Base-by-base conservation (phyloP, 2,113 vertebrate species). In the Macquaria ambigua region DNA sequence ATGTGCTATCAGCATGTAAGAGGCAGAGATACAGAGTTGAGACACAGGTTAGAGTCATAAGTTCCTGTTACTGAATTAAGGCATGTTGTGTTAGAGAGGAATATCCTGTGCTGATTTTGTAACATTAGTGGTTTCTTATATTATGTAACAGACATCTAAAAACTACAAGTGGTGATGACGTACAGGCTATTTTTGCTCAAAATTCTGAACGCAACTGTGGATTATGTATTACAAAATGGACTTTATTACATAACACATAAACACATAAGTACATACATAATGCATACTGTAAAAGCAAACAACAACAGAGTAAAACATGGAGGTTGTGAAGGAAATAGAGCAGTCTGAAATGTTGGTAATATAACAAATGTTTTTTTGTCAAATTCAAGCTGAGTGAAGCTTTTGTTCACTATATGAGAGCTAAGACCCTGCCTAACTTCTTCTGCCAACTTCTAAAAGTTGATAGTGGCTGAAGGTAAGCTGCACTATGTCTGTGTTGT, bases 201-300 rank as follows among this genome's bases (percentile, higher is more conserved):
- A 41, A 14, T n/a, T 69, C 48, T 56, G 14, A 56, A 55, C 20
- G 16, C 25, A 63, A 14, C 58, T 37, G 14, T 50, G 28, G 43
- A 68, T 59, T 11, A 39, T 52, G 0, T n/a, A 77, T 70, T 5
- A 74, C 14, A 86, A 83, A 80, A 59, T 63, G 77, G 1, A 46
- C 9, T 87, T 88, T 75, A 86, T 81, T 83, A 14, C 34, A 74
- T 21, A 12, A 50, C 5, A 43, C 7, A 43, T 56, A n/a, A 64
- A 77, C 20, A 55, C 15, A 41, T 34, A 7, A 20, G 41, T 4
- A 43, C 43, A 43, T 43, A 43, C 41, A 2, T 34, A n/a, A 21
- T 43, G 46, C 15, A 59, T 16, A 34, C 0, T 37, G 52, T 37
- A 63, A 82, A 69, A 79, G 16, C 52, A 77, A 55, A 20, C 1